Base-by-base conservation (phyloP, 2,113 vertebrate species). In the Cairina moschata region DNA sequence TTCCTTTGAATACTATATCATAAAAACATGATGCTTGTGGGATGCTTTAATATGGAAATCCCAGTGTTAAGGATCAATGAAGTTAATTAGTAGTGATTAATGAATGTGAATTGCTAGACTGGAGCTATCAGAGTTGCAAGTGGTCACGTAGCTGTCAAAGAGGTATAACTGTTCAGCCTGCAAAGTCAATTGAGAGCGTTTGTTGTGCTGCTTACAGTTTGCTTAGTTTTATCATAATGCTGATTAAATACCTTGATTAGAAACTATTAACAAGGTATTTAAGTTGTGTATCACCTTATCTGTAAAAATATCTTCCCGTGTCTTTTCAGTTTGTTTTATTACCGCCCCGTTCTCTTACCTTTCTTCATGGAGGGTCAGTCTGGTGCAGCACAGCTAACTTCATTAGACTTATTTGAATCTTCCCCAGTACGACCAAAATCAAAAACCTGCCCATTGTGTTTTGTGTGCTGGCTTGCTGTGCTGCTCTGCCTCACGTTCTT, bases 31-130 rank as follows among this genome's bases (percentile, higher is more conserved):
- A 56, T 94, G 86, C 74, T 88, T 79, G 52, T 84, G 63, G 85
- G 42, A 4, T 42, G 66, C 75, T 91, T 93, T 93, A 91, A 88
- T 95, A 95, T 90, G 90, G 90, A 90, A 92, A 95, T 93, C 84
- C 86, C 55, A 63, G 95, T 69, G 94, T 91, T 88, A 96, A 96
- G 96, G 98, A 98, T 99, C 99, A 98, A 98, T 99, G 98, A 82
- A 95, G 98, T 98, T 98, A 99, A 99, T 99, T 99, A 99, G 98
- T 97, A 98, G 96, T 98, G 98, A 99, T 98, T 98, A 98, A 99
- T 99, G 98, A 92, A 95, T 56, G 66, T 97, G 96, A 97, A 96
- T 97, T 97, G 97, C 95, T 83, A 91, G 97, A 83, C 89, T 79
- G 93, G 58, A 76, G 84, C 77, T 74, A 71, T 98, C 97, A 97